Evolutionary conservation across 2,113 vertebrate genomes (phyloP).

Genomic region (Cepphus grylle): DNA sequence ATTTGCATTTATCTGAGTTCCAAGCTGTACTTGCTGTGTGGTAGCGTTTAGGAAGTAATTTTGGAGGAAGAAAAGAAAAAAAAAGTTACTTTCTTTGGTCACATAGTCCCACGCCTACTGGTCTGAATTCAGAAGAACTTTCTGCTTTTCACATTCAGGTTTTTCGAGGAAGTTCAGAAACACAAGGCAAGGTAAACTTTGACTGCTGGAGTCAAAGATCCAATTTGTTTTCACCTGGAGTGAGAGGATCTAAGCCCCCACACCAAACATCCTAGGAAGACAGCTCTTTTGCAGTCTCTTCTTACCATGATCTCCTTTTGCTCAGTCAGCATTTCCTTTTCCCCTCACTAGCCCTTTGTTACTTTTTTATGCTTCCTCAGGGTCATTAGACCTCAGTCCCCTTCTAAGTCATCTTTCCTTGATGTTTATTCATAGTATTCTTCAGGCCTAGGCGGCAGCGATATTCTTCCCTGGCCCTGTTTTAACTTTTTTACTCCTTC

Average conservation of each 20-base stretch:
- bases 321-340: slow-evolving; percentile 57
- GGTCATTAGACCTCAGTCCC: background rate
- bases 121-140: background rate
- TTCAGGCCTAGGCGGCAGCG: background rate
- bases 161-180: background rate
- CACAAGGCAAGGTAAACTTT: background rate
- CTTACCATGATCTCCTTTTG: background rate
- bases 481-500: background rate
- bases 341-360: slow-evolving; percentile 1
- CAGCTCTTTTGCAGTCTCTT: background rate
- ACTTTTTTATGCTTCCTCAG: background rate
- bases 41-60: background rate
- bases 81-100: background rate
- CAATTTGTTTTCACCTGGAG: background rate
- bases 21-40: background rate
- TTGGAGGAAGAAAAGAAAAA: background rate
- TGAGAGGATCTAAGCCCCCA: background rate
- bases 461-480: background rate
- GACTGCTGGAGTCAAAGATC: background rate
- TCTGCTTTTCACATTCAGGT: background rate
- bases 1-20: background rate
- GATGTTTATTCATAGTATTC: background rate
- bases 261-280: background rate
- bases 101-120: background rate
- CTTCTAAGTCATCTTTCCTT: background rate